These are phyloP conservation scores for Stenchaetothrips biformis DNA, from an alignment of 2,888 invertebrate species.

Conservation along the genomic window DNA sequence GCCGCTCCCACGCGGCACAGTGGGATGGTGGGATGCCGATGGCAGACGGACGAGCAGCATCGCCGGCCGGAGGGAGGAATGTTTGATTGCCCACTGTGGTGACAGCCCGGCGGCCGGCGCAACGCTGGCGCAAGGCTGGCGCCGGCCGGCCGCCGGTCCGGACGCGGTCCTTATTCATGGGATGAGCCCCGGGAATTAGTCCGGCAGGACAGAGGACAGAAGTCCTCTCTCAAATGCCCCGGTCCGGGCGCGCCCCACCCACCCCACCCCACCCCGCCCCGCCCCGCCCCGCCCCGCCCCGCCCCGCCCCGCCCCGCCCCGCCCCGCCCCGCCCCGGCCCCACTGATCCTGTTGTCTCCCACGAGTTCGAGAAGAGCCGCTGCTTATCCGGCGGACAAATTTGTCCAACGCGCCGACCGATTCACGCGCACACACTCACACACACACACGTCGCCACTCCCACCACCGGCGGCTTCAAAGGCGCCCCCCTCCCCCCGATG, in stretches of 20 bases:
- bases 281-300: too few relatives aligned
- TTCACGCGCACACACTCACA: too few relatives aligned
- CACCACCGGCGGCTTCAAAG: too few relatives aligned
- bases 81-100: too few relatives aligned
- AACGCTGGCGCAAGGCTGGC: not conserved
- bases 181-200: not conserved
- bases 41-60: too few relatives aligned
- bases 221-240: not conserved
- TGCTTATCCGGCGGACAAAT: too few relatives aligned
- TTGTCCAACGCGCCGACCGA: too few relatives aligned
- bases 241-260: not conserved
- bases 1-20: not conserved
- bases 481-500: too few relatives aligned
- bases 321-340: not conserved
- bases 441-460: too few relatives aligned
- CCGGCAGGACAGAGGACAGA: not conserved
- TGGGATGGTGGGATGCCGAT: not conserved
- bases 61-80: too few relatives aligned
- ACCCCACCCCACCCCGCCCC: too few relatives aligned
- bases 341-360: not conserved
- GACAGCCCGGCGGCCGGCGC: not conserved
- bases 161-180: not conserved
- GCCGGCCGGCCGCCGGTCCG: not conserved
- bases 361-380: not conserved
- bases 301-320: not conserved